phyloP scores from a whole-genome alignment of 2,888 invertebrate genomes.

The Patella pellucida region DNA sequence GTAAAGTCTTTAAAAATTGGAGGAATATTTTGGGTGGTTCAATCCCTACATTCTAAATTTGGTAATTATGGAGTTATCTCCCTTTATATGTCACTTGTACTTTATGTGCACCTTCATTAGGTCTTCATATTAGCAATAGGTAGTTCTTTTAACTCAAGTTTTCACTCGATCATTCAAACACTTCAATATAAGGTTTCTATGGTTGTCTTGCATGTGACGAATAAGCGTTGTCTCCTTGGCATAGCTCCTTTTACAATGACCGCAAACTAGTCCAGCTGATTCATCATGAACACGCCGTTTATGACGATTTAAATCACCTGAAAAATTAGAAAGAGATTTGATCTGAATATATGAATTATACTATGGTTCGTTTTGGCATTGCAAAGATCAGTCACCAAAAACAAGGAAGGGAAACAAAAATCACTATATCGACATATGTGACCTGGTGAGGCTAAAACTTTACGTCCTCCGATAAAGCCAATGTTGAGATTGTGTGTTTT shows the following conservation, averaged over 20 bases:
- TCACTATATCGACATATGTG: not conserved
- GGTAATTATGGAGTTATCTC: no score
- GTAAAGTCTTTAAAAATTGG: no score
- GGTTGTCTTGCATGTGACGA: constrained; percentile 59
- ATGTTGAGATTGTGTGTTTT: no score
- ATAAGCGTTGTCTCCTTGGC: constrained; percentile 62
- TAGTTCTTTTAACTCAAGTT: not conserved
- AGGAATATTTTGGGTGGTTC: no score
- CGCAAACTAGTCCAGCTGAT: constrained; percentile 53
- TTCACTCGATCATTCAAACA: constrained; percentile 23
- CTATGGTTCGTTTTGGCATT: no score
- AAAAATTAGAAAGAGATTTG: not conserved
- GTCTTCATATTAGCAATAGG: no score
- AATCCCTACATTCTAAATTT: no score
- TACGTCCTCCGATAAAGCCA: not conserved
- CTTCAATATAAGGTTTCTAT: constrained; percentile 52
- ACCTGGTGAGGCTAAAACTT: not conserved
- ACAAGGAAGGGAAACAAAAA: no score
- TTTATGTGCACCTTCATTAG: no score
- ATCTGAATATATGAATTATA: no score
- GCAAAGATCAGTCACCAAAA: no score
- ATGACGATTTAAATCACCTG: constrained; percentile 64
- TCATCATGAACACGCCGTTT: constrained; percentile 54
- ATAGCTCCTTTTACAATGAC: constrained; percentile 60
- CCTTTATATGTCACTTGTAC: no score